These are phyloP conservation scores for Origma solitaria DNA, from an alignment of 2,113 vertebrate species.

Conservation along the genomic window DNA sequence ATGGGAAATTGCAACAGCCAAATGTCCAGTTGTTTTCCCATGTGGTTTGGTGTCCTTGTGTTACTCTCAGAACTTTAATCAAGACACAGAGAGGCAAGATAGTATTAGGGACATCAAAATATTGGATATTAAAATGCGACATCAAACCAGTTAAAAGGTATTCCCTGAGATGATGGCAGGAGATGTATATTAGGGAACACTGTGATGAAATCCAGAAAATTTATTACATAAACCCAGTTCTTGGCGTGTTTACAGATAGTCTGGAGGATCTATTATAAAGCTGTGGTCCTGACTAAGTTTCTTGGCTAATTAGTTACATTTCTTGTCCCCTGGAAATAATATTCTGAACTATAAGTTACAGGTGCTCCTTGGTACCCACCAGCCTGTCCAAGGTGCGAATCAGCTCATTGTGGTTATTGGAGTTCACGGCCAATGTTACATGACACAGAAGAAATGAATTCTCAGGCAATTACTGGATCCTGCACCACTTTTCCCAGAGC, in stretches of 20 bases:
- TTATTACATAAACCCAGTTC: rapidly evolving
- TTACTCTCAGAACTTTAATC: neutral
- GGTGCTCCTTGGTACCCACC: neutral
- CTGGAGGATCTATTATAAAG: neutral
- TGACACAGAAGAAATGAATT: neutral
- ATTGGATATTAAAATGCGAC: neutral
- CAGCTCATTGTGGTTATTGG: neutral
- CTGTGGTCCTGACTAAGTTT: neutral
- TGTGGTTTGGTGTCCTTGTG: neutral
- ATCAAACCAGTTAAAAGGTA: neutral
- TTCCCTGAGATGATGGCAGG: neutral
- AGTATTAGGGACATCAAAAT: neutral
- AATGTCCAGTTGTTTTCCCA: neutral
- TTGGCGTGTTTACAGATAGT: neutral
- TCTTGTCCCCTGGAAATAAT: neutral
- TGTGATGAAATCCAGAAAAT: neutral
- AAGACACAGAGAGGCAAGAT: neutral
- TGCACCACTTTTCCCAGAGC: neutral
- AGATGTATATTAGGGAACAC: neutral
- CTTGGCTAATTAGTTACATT: neutral
- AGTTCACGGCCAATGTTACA: rapidly evolving
- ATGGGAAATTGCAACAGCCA: neutral
- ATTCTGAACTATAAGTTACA: neutral
- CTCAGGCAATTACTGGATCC: neutral
- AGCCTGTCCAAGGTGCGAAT: neutral